Evolutionary conservation across 2,888 invertebrate genomes (phyloP), one percentile per base, ranked within the genome.

Genomic region (Latrodectus elegans): DNA sequence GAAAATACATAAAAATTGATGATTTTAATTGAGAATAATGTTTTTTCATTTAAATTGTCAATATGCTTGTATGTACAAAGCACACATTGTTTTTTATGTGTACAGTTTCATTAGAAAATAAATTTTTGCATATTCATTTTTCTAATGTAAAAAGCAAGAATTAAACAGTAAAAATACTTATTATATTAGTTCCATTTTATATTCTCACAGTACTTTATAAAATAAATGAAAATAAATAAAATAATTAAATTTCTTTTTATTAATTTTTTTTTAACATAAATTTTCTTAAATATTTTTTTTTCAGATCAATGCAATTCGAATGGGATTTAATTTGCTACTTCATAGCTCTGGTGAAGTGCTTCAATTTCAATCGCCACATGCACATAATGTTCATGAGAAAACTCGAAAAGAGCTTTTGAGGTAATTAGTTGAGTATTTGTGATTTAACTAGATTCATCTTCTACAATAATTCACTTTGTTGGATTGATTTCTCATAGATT

Each of bases 271-370:
- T 10, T 12, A 0, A 60, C n/a, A 11, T 60, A 6, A 60, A 15
- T 60, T 3, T 60, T 60, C 6, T 14, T 15, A 55, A 15, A 26
- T 53, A 72, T n/a, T 60, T 76, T 8, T 38, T 17, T 52, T 74
- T 10, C 26, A 88, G 88, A 68, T 88, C 4, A 88, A 88, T 76
- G 64, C 52, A 3, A 76, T 88, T 52, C 53, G 88, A 67, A 84
- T 84, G 83, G 80, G 79, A 17, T 55, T 84, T 65, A 88, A 88
- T 64, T n/a, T 88, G 52, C 49, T 88, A 4, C 67, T 84, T 1
- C 15, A 70, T 9, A 75, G 51, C 53, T 53, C 83, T 8, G 64
- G 51, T 65, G 79, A 79, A 17, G 38, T 15, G 10, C 76, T 83
- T 10, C 70, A 70, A 12, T 76, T 68, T 60, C 8, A 49, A 22